phyloP scores from a whole-genome alignment of 1,140 invertebrate species.

The Phenacoccus solenopsis region DNA sequence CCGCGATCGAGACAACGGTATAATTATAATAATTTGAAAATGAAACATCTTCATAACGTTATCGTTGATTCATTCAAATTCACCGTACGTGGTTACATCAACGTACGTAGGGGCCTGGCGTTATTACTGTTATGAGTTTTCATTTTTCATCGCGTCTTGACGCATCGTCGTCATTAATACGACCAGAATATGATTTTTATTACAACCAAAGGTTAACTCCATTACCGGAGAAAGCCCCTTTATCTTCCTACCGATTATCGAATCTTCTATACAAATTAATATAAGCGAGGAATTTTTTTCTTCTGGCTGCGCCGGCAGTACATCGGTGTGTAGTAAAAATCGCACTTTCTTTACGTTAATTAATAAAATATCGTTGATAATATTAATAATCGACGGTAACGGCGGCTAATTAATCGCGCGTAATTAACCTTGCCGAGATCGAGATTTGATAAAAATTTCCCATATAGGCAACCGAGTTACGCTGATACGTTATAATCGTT shows the following conservation, averaged over 20 bases:
- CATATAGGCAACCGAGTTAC: too few species aligned
- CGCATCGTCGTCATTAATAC: not conserved
- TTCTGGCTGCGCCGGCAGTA: too few species aligned
- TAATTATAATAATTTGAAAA: not conserved
- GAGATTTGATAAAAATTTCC: too few species aligned
- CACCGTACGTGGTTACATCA: not conserved
- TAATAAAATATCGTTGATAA: not conserved
- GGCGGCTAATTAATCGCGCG: not conserved
- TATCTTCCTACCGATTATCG: not conserved
- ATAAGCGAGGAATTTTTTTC: not conserved
- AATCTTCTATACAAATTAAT: not conserved
- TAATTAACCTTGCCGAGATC: not conserved
- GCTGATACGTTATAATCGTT: too few species aligned
- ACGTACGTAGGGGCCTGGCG: not conserved
- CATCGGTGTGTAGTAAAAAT: not conserved
- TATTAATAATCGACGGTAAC: not conserved
- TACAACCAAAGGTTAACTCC: not conserved
- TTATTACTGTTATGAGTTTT: not conserved
- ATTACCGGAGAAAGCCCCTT: not conserved
- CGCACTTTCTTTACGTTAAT: constrained; percentile 1
- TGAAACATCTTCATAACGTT: not conserved
- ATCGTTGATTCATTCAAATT: not conserved
- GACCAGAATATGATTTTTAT: not conserved
- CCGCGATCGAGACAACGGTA: not conserved
- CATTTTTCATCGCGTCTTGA: too few species aligned